These are phyloP conservation scores for Latrodectus geometricus DNA, from an alignment of 1,140 invertebrate species.

Conservation along the genomic window DNA sequence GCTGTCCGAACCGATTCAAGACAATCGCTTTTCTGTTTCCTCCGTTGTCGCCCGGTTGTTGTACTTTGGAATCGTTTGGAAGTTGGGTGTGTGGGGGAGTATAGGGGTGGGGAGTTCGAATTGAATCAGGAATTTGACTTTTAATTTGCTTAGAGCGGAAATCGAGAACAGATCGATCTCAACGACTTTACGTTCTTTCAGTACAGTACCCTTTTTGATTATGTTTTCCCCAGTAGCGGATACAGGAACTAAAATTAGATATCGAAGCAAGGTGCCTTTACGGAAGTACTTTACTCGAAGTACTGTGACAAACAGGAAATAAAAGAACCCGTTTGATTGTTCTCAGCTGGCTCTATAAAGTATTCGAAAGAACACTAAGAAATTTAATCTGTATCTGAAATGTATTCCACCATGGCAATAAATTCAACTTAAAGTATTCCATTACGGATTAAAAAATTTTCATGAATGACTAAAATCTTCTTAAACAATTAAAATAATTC, in stretches of 20 bases:
- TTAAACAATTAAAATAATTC: no score
- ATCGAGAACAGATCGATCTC: conserved; percentile 47
- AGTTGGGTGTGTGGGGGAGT: background rate
- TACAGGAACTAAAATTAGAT: background rate
- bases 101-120: background rate
- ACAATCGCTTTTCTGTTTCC: conserved; percentile 60
- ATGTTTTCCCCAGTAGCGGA: background rate
- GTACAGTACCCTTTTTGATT: background rate
- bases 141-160: conserved; percentile 53
- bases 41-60: conserved; percentile 21
- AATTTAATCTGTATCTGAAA: no score
- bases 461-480: no score
- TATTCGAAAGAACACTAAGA: no score
- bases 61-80: conserved; percentile 10
- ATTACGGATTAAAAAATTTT: no score
- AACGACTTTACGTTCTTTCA: conserved; percentile 21
- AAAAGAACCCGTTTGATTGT: no score
- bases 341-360: no score
- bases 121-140: conserved; percentile 47
- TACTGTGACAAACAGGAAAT: no score
- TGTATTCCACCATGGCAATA: no score
- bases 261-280: background rate
- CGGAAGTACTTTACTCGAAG: no score
- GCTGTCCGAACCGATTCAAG: conserved; percentile 30
- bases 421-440: no score